These are phyloP conservation scores for Physeter macrocephalus DNA, from an alignment of 2,113 vertebrate species.

Conservation along the genomic window DNA sequence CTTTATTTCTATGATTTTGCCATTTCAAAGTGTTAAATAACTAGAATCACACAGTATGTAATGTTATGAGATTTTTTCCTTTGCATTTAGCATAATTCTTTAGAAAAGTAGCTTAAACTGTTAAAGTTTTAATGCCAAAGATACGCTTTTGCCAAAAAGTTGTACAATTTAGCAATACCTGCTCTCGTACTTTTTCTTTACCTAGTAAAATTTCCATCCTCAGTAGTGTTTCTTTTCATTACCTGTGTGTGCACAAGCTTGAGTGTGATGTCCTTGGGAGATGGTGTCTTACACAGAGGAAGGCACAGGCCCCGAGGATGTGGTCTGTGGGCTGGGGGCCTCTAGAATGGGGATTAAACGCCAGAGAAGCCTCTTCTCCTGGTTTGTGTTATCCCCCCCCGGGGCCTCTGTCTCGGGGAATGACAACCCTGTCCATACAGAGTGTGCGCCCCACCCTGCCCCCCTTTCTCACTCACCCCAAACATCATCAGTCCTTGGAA, in stretches of 20 bases:
- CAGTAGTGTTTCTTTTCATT: neutral
- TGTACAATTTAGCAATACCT: neutral
- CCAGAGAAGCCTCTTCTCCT: neutral
- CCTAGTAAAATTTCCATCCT: no score
- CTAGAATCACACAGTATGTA: no score
- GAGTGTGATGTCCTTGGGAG: neutral
- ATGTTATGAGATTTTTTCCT: no score
- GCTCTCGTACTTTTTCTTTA: neutral
- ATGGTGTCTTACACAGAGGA: neutral
- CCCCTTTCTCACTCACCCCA: neutral
- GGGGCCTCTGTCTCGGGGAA: neutral
- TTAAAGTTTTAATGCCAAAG: neutral
- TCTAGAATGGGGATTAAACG: neutral
- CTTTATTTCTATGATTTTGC: no score
- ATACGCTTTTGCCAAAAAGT: neutral
- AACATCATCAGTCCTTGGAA: neutral
- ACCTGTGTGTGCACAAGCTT: neutral
- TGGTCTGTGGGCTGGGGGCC: neutral
- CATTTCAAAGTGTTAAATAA: no score
- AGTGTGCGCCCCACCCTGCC: neutral
- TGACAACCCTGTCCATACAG: no score
- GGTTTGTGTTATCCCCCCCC: no score
- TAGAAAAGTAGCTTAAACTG: no score
- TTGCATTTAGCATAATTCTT: no score
- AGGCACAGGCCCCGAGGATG: neutral